Conservation (phyloP, 1,140 invertebrate genomes). For the Heliconius eleuchia region DNA sequence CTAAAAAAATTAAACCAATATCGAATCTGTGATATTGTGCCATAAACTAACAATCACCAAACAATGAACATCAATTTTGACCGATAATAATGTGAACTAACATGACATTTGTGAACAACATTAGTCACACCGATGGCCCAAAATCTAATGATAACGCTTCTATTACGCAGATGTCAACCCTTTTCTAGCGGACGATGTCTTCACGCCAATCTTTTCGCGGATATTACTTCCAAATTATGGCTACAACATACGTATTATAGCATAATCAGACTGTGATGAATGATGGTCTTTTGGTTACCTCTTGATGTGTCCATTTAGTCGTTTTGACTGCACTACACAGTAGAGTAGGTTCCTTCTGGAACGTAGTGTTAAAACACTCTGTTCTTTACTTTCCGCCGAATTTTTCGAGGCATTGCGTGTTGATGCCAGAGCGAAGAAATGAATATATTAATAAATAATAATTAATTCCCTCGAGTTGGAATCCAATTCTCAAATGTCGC, state of each 20-base stretch:
- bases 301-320: constrained; percentile 39
- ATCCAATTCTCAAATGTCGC: no score
- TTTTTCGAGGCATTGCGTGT: no score
- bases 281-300: constrained; percentile 41
- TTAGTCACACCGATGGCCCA: constrained; percentile 31
- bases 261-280: constrained; percentile 63
- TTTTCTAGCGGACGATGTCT: constrained; percentile 66
- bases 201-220: constrained; percentile 75
- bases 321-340: no score
- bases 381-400: no score
- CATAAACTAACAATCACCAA: neutral
- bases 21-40: neutral
- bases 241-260: constrained; percentile 36
- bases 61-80: neutral
- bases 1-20: no score
- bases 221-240: constrained; percentile 78
- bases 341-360: no score
- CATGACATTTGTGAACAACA: neutral
- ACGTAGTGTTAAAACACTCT: no score
- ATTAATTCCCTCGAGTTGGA: no score
- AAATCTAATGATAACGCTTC: constrained; percentile 64
- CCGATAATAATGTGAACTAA: neutral
- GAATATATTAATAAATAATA: no score
- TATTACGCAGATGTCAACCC: constrained; percentile 76
- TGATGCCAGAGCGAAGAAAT: no score